These are phyloP conservation scores for Apamea crenata DNA, from an alignment of 2,888 invertebrate genomes.

Conservation along the genomic window DNA sequence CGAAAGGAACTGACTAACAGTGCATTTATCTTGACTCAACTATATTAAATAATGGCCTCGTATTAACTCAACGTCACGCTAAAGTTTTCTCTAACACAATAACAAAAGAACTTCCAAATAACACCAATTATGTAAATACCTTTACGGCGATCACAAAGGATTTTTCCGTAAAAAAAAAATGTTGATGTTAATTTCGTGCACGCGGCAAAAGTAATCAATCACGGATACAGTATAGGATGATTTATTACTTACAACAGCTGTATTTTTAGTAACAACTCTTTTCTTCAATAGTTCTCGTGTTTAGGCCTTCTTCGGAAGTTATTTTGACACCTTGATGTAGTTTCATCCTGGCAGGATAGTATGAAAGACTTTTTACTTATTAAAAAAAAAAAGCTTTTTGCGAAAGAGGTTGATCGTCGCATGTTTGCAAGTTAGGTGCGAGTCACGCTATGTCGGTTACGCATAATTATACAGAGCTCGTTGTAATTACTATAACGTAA, in stretches of 20 bases:
- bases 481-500: slow-evolving; percentile 29
- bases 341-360: background rate
- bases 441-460: slow-evolving; percentile 60
- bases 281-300: slow-evolving; percentile 72
- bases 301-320: slow-evolving; percentile 20
- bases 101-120: slow-evolving; percentile 64
- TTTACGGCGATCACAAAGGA: slow-evolving; percentile 63
- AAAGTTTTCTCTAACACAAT: slow-evolving; percentile 61
- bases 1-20: slow-evolving; percentile 24
- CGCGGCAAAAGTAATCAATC: slow-evolving; percentile 81
- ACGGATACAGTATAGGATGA: slow-evolving; percentile 81
- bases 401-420: slow-evolving; percentile 42
- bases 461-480: slow-evolving; percentile 51
- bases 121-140: slow-evolving; percentile 70
- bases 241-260: slow-evolving; percentile 83
- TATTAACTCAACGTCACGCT: slow-evolving; percentile 63
- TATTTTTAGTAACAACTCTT: slow-evolving; percentile 79
- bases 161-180: slow-evolving; percentile 51
- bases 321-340: slow-evolving; percentile 4
- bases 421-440: slow-evolving; percentile 37
- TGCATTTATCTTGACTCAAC: slow-evolving; percentile 57
- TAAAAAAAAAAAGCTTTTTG: slow-evolving; percentile 9
- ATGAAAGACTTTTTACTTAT: background rate
- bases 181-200: slow-evolving; percentile 78
- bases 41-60: slow-evolving; percentile 58